Base-by-base conservation (phyloP, 2,797 vertebrate genomes). In the Lutjanus campechanus region DNA sequence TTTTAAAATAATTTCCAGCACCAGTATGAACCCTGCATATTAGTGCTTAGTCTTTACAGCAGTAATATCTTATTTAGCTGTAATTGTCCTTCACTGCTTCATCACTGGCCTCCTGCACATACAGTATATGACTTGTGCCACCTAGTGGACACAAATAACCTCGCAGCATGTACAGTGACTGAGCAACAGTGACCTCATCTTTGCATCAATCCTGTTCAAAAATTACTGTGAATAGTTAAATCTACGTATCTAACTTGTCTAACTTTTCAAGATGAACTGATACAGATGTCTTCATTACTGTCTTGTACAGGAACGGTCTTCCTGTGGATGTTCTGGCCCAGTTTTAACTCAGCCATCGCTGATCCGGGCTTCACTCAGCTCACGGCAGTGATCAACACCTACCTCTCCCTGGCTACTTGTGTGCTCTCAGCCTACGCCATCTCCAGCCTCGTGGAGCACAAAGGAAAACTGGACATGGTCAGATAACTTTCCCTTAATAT, bases 271-370 rank as follows among this genome's bases (percentile, higher is more conserved):
- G 13, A 61, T 19, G 0, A 56, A 56, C 5, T 25, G 1, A 60
- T 7, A 7, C 5, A n/a, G 55, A 43, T 44, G 6, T 63, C 11
- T 50, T 66, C 8, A 15, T 75, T 8, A 0, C 15, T 6, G 16
- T 69, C 7, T 41, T 69, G n/a, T 67, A 12, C 91, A 99, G 98
- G 98, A 64, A 97, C 97, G 0, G 93, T 99, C 73, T 99, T 97
- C 88, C 92, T 99, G 46, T 99, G 98, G 98, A 95, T 98, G 91
- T 99, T 99, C 90, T 99, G 98, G 98, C 98, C 98, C 79, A 99
- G 97, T 89, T 98, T 98, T 88, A 99, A 99, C 93, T 98, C 97
- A 0, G 98, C 97, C 88, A 96, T 97, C 11, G 97, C 96, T 8
- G 1, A n/a, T 0, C 0, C 81, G 0, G 49, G 44, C 17, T 0